A percentile compares a stretch with the other conserved stretches of the same genome.
Conservation (phyloP, 2,888 invertebrate genomes). For the Epinotia bilunana region DNA sequence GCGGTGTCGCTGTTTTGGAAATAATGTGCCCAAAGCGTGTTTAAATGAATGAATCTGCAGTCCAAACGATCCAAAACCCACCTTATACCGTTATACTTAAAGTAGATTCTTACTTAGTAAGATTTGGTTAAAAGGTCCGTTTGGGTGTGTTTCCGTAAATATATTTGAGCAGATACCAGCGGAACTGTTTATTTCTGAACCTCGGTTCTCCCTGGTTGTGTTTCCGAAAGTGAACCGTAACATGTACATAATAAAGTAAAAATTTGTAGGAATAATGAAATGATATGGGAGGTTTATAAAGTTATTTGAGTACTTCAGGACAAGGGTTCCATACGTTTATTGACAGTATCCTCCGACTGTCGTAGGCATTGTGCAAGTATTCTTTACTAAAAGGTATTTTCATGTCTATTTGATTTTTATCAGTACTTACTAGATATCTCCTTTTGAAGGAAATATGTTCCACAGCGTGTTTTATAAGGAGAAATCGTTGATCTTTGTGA, state of each 20-base stretch:
- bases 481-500: neutral
- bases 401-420: neutral
- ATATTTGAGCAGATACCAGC: conserved; percentile 10
- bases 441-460: neutral
- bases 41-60: conserved; percentile 54
- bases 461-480: neutral
- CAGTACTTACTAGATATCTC: neutral
- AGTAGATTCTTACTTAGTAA: conserved; percentile 4
- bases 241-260: neutral
- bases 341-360: conserved; percentile 10
- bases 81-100: conserved; percentile 1
- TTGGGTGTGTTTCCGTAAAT: conserved; percentile 9
- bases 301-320: neutral
- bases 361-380: conserved; percentile 9
- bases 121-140: neutral
- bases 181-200: neutral
- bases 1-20: conserved; percentile 73
- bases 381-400: conserved; percentile 18
- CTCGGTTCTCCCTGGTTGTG: neutral
- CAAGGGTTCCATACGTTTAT: conserved; percentile 17
- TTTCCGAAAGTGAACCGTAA: neutral
- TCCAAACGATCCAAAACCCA: neutral
- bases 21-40: conserved; percentile 58
- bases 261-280: neutral
- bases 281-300: conserved; percentile 2